A percentile compares a stretch with the other conserved stretches of the same genome.
Conservation (phyloP, 2,888 invertebrate species). For the Oscheius sp. region DNA sequence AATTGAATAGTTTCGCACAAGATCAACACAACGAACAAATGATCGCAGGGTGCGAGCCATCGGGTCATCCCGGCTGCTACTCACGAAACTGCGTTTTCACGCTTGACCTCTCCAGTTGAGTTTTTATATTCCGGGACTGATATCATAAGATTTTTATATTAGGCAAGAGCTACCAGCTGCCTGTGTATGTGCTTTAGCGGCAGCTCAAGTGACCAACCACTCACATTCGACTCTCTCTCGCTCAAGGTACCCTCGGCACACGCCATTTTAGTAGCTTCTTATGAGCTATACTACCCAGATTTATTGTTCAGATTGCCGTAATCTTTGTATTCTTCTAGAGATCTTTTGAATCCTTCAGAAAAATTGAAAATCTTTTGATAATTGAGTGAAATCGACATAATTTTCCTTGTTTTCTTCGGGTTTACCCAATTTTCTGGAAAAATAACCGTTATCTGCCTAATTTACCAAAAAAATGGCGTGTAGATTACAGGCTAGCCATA, state of each 20-base stretch:
- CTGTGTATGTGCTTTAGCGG: conserved; percentile 29
- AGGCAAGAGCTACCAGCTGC: neutral
- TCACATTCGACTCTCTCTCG: conserved; percentile 19
- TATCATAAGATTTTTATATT: neutral
- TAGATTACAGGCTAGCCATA: too few relatives aligned
- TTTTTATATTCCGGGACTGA: neutral
- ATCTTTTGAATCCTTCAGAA: too few relatives aligned
- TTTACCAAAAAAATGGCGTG: too few relatives aligned
- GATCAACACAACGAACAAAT: conserved; percentile 33
- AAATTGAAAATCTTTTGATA: too few relatives aligned
- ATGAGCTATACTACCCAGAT: too few relatives aligned
- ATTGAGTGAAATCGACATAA: too few relatives aligned
- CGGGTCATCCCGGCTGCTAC: neutral
- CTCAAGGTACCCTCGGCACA: conserved; percentile 14
- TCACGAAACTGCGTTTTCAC: conserved; percentile 4
- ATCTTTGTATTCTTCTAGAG: too few relatives aligned
- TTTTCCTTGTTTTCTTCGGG: too few relatives aligned
- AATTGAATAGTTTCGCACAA: conserved; percentile 35
- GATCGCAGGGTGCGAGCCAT: conserved; percentile 25
- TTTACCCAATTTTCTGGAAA: too few relatives aligned
- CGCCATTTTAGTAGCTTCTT: conserved; percentile 4
- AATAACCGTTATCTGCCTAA: too few relatives aligned
- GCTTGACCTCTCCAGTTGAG: neutral
- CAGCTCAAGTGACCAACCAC: conserved; percentile 29
- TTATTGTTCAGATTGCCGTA: too few relatives aligned